phyloP scores from a whole-genome alignment of 2,888 invertebrate genomes.

The Thecophora atra region DNA sequence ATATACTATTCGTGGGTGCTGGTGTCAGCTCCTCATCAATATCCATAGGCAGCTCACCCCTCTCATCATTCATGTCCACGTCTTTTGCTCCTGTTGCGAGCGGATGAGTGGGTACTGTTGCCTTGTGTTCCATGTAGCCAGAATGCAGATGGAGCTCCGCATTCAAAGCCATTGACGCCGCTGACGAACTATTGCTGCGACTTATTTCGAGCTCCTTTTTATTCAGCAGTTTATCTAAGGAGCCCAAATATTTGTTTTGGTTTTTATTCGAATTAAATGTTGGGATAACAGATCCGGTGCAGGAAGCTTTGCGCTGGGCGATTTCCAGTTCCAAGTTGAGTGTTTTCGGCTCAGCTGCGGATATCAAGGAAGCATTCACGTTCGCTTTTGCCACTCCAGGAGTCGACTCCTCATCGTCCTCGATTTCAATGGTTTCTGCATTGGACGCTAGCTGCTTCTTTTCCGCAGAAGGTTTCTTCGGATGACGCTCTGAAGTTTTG shows the following conservation, averaged over 20 bases:
- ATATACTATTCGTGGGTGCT: constrained; percentile 54
- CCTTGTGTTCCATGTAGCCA: not conserved
- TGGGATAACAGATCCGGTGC: constrained; percentile 44
- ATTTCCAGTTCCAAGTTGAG: constrained; percentile 61
- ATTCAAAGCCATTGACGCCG: constrained; percentile 23
- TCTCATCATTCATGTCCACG: constrained; percentile 40
- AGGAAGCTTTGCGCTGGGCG: constrained; percentile 59
- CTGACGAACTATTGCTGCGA: constrained; percentile 45
- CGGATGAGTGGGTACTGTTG: not conserved
- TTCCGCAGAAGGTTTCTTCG: constrained; percentile 36
- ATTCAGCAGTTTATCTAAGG: constrained; percentile 71
- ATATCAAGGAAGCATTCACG: constrained; percentile 45
- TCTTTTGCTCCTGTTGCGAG: constrained; percentile 20
- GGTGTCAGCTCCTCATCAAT: constrained; percentile 60
- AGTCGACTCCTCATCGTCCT: constrained; percentile 42
- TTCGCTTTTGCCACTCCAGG: constrained; percentile 14
- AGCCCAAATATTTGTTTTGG: constrained; percentile 66
- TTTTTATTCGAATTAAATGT: constrained; percentile 51
- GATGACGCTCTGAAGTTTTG: constrained; percentile 9
- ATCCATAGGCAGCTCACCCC: constrained; percentile 60
- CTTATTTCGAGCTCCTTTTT: constrained; percentile 67
- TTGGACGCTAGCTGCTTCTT: constrained; percentile 41
- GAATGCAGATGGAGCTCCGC: not conserved
- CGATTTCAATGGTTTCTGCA: constrained; percentile 45
- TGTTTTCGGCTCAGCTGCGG: constrained; percentile 28